Percentiles rank a stretch among this genome's conserved stretches.
Evolutionary conservation across 2,797 vertebrate species (phyloP).

Genomic region (Enteromius afrohamiltoni): DNA sequence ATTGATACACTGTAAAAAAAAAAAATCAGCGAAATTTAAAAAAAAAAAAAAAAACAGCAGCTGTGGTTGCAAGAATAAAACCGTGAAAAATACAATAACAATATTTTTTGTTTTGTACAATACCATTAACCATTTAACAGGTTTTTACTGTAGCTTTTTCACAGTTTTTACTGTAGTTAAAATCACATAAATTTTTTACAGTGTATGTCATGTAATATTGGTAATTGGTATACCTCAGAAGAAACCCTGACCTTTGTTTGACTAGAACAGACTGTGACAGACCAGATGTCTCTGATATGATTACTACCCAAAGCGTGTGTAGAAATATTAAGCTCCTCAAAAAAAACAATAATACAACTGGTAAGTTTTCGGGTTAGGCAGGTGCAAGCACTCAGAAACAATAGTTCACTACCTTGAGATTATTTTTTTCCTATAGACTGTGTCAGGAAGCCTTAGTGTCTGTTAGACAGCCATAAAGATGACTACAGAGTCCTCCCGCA

Average conservation of each 20-base stretch:
- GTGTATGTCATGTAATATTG: not conserved
- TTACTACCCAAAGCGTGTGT: not conserved
- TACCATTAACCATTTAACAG: no score
- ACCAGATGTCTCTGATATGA: not conserved
- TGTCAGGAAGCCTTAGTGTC: not conserved
- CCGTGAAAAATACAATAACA: no score
- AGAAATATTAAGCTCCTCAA: not conserved
- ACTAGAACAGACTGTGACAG: not conserved
- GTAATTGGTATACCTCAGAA: not conserved
- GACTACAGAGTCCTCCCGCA: not conserved
- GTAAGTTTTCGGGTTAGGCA: not conserved
- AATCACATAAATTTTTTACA: no score
- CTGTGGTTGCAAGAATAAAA: no score
- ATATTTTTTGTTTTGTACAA: no score
- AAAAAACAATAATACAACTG: not conserved
- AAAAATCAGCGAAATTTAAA: no score
- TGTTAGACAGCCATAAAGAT: constrained; percentile 10
- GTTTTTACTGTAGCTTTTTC: no score
- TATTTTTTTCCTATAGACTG: not conserved
- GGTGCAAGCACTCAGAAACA: not conserved
- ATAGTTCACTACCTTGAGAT: not conserved
- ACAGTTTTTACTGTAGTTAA: no score
- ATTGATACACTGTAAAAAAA: not conserved
- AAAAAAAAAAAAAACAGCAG: no score
- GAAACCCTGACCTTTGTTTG: not conserved